Base-by-base conservation (phyloP, 2,888 invertebrate genomes). In the Clostera curtula region DNA sequence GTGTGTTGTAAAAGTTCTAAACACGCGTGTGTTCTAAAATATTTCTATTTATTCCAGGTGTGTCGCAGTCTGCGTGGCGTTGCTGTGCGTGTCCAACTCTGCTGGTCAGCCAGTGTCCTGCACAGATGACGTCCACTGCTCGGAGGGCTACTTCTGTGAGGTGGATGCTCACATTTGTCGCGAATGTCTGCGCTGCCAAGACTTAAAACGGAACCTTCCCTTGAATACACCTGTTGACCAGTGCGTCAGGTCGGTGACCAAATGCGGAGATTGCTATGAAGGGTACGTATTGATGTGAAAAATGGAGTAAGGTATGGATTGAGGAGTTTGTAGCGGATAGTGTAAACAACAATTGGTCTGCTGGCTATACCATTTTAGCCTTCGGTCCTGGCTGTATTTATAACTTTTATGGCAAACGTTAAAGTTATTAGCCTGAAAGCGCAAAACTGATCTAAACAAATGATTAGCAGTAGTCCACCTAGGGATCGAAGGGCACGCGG, bases 181-280 rank as follows among this genome's bases (percentile, higher is more conserved):
- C 11, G 39, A 56, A 19, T 79, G 77, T 31, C 48, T 74, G 10
- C 34, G 43, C 9, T 79, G 77, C 36, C 43, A 60, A 15, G 52
- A 60, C 19, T 49, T 67, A 10, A 62, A 65, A 20, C 56, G 75
- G 4, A 54, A 62, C n/a, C 48, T 58, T 2, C 57, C 59, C 1
- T 12, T 19, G 2, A 15, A 12, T 27, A 3, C 12, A 2, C 22
- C 38, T 1, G 15, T 34, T 1, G 34, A 37, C 0, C 3, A 27
- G 1, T 76, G 77, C 34, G 56, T 71, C 30, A 63, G 51, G 19
- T 67, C 70, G 1, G 56, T 73, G 2, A 27, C 48, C 2, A 54
- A 66, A 1, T 77, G 77, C 35, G 77, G 77, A 16, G 29, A 48
- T 0, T 77, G 77, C 35, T 39, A 63, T 8, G 43, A 58, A 33